Conservation (phyloP, 2,797 vertebrate species). For the Zenarchopterus dispar region DNA sequence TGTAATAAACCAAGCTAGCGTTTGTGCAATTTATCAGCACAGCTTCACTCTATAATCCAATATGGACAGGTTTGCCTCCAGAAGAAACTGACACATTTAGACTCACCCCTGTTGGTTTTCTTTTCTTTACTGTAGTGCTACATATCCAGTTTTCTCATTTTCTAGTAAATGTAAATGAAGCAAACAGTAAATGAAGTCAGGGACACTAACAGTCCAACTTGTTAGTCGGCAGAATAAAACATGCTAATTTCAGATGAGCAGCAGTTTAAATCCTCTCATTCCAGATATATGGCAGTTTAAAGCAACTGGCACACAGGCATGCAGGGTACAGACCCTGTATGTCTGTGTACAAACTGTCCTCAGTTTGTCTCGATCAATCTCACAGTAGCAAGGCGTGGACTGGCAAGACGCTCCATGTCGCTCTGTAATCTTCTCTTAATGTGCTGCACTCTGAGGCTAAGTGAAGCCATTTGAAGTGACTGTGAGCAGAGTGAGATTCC, state of each 20-base stretch:
- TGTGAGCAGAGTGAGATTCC: conserved; percentile 93
- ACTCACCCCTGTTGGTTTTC: conserved; percentile 4
- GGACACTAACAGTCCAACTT: conserved; percentile 43
- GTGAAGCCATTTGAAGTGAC: conserved; percentile 96
- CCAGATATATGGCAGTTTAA: conserved; percentile 36
- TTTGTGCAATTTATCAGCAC: neutral
- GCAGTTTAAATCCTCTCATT: conserved; percentile 48
- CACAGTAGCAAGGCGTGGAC: conserved; percentile 88
- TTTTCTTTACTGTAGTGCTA: conserved; percentile 17
- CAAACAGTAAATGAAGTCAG: conserved; percentile 33
- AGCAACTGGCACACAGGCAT: conserved; percentile 18
- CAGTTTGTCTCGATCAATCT: conserved; percentile 86
- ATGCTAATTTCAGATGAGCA: conserved; percentile 29
- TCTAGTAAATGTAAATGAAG: too few species aligned
- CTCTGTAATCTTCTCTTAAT: conserved; percentile 78
- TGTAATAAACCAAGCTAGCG: too few species aligned
- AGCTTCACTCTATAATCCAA: conserved; percentile 2
- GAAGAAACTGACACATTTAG: conserved; percentile 18
- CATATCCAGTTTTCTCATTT: conserved; percentile 16
- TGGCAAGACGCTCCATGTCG: conserved; percentile 88
- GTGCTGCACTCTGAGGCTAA: conserved; percentile 91
- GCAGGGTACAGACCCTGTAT: neutral
- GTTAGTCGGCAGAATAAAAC: conserved; percentile 52
- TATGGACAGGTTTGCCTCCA: conserved; percentile 9
- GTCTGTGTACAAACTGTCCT: conserved; percentile 34